phyloP scores from a whole-genome alignment of 2,888 invertebrate species.

The Cybosia mesomella region DNA sequence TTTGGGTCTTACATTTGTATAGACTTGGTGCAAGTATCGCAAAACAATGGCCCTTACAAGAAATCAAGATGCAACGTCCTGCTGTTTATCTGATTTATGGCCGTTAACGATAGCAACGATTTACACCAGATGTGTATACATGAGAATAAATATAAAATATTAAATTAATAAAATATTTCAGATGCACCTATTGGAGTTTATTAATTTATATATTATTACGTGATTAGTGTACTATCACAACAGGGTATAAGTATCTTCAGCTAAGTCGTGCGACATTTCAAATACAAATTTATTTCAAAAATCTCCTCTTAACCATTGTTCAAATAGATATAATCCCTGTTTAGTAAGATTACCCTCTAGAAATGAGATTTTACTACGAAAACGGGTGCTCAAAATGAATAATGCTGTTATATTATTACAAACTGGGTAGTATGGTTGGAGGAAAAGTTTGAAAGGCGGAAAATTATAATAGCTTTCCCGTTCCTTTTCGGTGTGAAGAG shows the following conservation, averaged over 20 bases:
- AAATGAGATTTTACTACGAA: neutral
- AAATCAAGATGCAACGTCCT: too few species aligned
- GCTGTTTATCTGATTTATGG: too few species aligned
- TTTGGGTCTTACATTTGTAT: too few species aligned
- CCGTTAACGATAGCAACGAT: too few species aligned
- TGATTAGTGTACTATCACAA: too few species aligned
- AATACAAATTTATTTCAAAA: constrained; percentile 3
- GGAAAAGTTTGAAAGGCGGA: constrained; percentile 1
- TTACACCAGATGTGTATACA: too few species aligned
- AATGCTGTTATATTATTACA: constrained; percentile 3
- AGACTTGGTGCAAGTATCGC: too few species aligned
- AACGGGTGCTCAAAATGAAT: constrained; percentile 6
- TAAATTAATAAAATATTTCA: too few species aligned
- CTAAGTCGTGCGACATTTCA: neutral
- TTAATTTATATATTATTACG: too few species aligned
- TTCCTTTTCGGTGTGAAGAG: neutral
- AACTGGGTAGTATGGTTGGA: neutral
- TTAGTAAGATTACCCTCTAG: constrained; percentile 8
- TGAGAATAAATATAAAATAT: too few species aligned
- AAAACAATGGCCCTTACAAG: too few species aligned
- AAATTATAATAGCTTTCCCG: constrained; percentile 1
- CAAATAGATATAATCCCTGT: constrained; percentile 5
- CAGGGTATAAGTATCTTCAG: neutral
- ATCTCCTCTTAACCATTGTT: neutral
- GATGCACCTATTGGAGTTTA: too few species aligned